Conservation (phyloP, 2,797 vertebrate species). For the Apogon talboti region DNA sequence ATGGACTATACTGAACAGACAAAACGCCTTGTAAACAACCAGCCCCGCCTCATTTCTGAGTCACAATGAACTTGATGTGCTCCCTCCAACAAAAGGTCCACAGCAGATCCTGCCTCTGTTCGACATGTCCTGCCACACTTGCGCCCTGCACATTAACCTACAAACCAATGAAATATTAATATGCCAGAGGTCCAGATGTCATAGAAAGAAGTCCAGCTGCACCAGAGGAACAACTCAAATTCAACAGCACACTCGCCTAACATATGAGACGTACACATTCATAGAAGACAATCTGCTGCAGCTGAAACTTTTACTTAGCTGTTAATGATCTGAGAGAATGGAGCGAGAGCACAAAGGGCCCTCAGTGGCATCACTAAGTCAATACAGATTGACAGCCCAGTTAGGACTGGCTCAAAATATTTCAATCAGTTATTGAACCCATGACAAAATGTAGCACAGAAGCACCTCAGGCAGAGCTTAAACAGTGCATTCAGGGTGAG, state of each 20-base stretch:
- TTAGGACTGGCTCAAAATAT: constrained; percentile 7
- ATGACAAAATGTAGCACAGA: background rate
- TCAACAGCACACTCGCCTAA: background rate
- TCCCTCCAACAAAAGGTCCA: background rate
- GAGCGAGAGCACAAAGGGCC: background rate
- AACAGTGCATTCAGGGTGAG: background rate
- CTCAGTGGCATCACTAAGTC: background rate
- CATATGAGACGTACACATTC: background rate
- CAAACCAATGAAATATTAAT: constrained; percentile 37
- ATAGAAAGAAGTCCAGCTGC: constrained; percentile 11
- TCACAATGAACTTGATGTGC: constrained; percentile 3
- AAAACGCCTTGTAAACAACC: background rate
- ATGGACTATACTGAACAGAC: background rate
- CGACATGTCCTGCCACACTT: constrained; percentile 15
- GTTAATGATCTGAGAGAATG: constrained; percentile 7
- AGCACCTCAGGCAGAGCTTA: background rate
- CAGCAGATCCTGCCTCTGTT: constrained; percentile 4
- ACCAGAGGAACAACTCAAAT: constrained; percentile 9
- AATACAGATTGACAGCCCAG: constrained; percentile 4
- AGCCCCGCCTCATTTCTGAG: background rate
- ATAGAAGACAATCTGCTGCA: background rate
- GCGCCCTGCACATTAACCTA: background rate
- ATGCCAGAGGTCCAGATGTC: constrained; percentile 22
- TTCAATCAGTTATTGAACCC: background rate
- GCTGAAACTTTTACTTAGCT: constrained; percentile 18